Conservation (phyloP, 2,113 vertebrate genomes). For the Calcarius ornatus region DNA sequence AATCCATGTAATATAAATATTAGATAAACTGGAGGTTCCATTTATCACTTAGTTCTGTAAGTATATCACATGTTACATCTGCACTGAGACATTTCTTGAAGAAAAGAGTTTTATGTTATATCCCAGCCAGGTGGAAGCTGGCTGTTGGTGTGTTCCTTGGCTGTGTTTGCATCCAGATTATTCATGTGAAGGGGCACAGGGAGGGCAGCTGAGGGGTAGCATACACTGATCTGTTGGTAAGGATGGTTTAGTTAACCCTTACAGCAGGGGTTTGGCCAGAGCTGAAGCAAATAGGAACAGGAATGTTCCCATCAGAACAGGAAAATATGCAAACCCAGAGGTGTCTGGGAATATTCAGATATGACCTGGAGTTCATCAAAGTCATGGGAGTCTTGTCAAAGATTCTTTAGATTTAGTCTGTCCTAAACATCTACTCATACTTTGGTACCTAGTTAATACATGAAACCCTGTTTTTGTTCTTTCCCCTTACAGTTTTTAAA, state of each 20-base stretch:
- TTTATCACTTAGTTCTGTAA: neutral
- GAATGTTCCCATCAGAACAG: neutral
- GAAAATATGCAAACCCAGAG: neutral
- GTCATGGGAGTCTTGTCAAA: neutral
- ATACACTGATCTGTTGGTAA: neutral
- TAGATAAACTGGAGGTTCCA: neutral
- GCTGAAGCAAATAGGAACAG: neutral
- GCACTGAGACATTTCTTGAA: neutral
- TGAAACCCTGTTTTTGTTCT: neutral
- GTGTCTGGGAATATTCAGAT: neutral
- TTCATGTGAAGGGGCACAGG: neutral
- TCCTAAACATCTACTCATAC: neutral
- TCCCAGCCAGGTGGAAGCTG: neutral
- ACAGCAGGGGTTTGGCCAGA: neutral
- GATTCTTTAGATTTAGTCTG: neutral
- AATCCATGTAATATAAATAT: slow-evolving; percentile 32
- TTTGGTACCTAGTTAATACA: neutral
- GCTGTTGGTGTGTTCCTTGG: neutral
- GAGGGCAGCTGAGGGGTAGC: neutral
- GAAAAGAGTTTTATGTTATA: neutral
- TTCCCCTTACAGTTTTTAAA: neutral
- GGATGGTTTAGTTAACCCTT: neutral
- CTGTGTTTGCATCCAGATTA: neutral
- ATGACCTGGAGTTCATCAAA: neutral
- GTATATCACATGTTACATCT: neutral